Base-by-base conservation (phyloP, 2,888 invertebrate genomes). In the Apamea sordens region DNA sequence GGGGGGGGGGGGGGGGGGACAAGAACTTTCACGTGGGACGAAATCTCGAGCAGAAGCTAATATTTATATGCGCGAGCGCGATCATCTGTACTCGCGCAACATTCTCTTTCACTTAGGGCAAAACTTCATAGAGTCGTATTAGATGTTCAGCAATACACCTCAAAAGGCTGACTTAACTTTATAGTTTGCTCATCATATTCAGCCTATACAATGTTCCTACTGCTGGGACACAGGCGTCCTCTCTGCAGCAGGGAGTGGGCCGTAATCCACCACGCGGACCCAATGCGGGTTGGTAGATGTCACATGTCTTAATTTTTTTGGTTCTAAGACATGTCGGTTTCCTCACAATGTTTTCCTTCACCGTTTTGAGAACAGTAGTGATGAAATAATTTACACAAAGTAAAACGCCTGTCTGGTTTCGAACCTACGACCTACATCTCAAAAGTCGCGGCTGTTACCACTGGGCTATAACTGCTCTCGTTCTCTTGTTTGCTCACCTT, bases 401-500 rank as follows among this genome's bases (percentile, higher is more conserved):
- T 56, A 50, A 50, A 50, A 15, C 47, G 53, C 3, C 24, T 10
- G 56, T 53, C 18, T 50, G 24, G 56, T 24, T 56, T 56, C 24
- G 56, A 10, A 8, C 24, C 10, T 56, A 24, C 3, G 56, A 56
- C 56, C 56, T 24, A 24, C 10, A 24, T 24, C 53, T 24, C 24
- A 7, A 21, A 50, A 50, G 50, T 21, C 7, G 21, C 2, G 3
- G 24, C 10, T 56, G 1, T 24, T 24, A 56, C 56, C 24, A 56
- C 56, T 24, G 56, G 24, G 24, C 10, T 10, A 56, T 3, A 10
- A 24, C 24, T 24, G 24, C 24, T 24, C 24, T 10, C 10, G 24
- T 56, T 24, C 24, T 56, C 56, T 11, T 56, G 4, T 56, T 56
- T n/a, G n/a, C 56, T 71, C n/a, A 71, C 71, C 71, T 63, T 88